A percentile compares a stretch with the other conserved stretches of the same genome.
Conservation (phyloP, 2,797 vertebrate species). For the Amblyopsis hoosieri region DNA sequence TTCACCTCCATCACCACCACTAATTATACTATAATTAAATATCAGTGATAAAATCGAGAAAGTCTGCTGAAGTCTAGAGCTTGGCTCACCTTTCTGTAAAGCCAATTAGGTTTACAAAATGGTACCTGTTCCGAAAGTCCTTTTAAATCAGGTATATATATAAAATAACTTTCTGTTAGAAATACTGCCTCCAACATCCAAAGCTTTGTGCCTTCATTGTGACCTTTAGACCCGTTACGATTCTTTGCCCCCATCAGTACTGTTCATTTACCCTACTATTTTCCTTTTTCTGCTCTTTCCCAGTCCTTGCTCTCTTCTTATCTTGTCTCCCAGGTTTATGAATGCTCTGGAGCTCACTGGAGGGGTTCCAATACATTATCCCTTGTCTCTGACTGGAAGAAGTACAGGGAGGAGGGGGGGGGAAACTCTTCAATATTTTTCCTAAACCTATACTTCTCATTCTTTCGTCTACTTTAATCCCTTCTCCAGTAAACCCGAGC, state of each 20-base stretch:
- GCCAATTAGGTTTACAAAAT: not conserved
- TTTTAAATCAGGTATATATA: not conserved
- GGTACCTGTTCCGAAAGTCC: not conserved
- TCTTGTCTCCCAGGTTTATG: conserved; percentile 40
- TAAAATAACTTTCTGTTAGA: not conserved
- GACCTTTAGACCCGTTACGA: not conserved
- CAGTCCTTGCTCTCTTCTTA: not conserved
- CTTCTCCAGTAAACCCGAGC: conserved; percentile 51
- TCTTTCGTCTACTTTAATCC: conserved; percentile 42
- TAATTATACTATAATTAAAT: too few relatives aligned
- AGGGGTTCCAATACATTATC: conserved; percentile 51
- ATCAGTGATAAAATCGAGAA: too few relatives aligned
- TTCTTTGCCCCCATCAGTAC: conserved; percentile 6
- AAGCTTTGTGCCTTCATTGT: not conserved
- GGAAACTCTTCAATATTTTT: conserved; percentile 12
- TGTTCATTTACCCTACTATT: not conserved
- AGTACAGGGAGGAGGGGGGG: conserved; percentile 19
- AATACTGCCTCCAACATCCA: not conserved
- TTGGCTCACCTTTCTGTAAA: not conserved
- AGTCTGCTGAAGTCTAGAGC: not conserved
- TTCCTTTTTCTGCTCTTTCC: not conserved
- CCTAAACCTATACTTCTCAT: conserved; percentile 22
- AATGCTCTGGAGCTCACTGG: conserved; percentile 44
- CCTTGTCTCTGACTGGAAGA: conserved; percentile 30
- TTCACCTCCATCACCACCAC: too few relatives aligned